These are phyloP conservation scores for Sebastes trivittatus DNA, from an alignment of 2,797 vertebrate genomes.

Conservation along the genomic window DNA sequence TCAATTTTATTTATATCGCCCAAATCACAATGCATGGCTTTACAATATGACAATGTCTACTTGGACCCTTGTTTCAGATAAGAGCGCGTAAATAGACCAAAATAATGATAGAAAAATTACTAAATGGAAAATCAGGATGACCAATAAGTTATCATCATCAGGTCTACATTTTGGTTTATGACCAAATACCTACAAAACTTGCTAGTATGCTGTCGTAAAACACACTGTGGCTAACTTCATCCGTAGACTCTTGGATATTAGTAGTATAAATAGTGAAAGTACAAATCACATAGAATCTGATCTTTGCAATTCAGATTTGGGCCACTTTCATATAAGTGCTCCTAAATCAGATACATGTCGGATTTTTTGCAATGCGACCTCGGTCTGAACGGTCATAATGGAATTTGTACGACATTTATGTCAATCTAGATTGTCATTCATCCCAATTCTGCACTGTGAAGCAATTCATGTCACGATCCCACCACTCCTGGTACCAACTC, in stretches of 20 bases:
- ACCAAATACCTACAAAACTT: background rate
- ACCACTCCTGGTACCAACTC: no score
- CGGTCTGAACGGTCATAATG: no score
- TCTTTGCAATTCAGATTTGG: no score
- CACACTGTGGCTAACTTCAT: background rate
- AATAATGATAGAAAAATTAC: background rate
- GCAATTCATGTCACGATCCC: no score
- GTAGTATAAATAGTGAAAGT: background rate
- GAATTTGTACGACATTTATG: no score
- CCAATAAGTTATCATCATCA: background rate
- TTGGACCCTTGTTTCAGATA: background rate
- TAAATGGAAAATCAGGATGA: background rate
- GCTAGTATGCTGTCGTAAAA: background rate
- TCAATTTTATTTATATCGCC: background rate
- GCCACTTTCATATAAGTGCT: no score
- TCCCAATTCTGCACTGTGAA: no score
- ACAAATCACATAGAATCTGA: no score
- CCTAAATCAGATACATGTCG: no score
- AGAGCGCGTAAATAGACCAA: background rate
- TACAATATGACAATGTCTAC: background rate
- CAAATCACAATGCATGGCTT: background rate
- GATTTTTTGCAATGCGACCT: no score
- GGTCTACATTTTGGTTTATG: background rate
- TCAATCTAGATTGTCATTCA: no score
- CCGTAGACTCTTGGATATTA: background rate